A percentile compares a stretch with the other conserved stretches of the same genome.
Conservation (phyloP, 1,140 invertebrate species). For the Drosophila sp. region DNA sequence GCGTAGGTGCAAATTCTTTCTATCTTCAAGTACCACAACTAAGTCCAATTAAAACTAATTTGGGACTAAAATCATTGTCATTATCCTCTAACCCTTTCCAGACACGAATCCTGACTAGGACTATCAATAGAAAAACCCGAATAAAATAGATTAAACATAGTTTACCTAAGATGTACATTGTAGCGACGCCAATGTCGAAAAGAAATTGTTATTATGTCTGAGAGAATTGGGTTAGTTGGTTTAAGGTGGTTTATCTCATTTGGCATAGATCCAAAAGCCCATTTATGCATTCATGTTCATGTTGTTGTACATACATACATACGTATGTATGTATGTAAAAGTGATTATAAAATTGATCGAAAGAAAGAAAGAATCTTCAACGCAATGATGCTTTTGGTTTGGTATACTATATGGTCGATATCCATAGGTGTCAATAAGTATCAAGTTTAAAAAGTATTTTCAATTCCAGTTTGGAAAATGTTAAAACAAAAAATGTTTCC, state of each 20-base stretch:
- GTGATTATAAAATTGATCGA: neutral
- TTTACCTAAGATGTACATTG: neutral
- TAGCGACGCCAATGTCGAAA: neutral
- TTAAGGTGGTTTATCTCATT: neutral
- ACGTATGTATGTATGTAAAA: slow-evolving; percentile 5
- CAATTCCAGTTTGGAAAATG: neutral
- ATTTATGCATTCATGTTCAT: neutral
- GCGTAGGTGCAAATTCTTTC: neutral
- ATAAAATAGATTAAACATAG: too few species aligned
- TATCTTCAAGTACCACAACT: neutral
- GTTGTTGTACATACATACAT: neutral
- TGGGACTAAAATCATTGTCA: too few species aligned
- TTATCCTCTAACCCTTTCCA: too few species aligned
- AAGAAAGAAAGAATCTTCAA: too few species aligned
- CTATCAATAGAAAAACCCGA: too few species aligned
- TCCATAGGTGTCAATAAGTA: too few species aligned
- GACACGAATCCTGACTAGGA: too few species aligned
- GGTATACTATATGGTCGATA: too few species aligned
- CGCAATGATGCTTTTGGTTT: too few species aligned
- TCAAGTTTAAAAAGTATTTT: too few species aligned
- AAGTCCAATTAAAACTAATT: neutral
- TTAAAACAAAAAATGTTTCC: neutral
- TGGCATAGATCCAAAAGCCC: slow-evolving; percentile 1
- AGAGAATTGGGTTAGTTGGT: neutral
- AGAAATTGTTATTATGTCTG: neutral